A percentile compares a stretch with the other conserved stretches of the same genome.
Evolutionary conservation across 2,797 vertebrate species (phyloP).

Genomic region (Mormyrus proboscirostris): DNA sequence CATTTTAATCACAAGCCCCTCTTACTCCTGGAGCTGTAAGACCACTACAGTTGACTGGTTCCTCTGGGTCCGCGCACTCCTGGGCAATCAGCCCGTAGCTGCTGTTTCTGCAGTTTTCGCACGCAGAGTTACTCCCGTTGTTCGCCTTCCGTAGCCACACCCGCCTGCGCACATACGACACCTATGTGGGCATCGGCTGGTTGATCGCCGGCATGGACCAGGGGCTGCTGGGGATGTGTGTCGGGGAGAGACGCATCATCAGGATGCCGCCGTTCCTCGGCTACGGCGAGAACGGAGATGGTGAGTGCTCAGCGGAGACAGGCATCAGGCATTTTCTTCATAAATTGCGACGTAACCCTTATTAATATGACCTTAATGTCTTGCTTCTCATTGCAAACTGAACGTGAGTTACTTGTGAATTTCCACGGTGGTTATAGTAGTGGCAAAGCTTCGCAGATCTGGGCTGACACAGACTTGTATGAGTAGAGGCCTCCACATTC

Average conservation of each 20-base stretch:
- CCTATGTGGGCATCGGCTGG: slow-evolving; percentile 96
- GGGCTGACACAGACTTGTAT: slow-evolving; percentile 65
- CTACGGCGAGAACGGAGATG: slow-evolving; percentile 91
- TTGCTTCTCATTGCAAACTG: not conserved
- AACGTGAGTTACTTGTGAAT: not conserved
- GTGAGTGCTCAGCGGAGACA: slow-evolving; percentile 50
- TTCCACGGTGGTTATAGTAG: not conserved
- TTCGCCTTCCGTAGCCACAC: slow-evolving; percentile 68
- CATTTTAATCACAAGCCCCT: not conserved
- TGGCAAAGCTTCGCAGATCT: not conserved
- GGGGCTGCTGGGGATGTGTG: slow-evolving; percentile 92
- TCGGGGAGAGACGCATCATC: slow-evolving; percentile 85
- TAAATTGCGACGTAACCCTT: not conserved
- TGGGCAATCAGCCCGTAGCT: not conserved
- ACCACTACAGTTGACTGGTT: not conserved
- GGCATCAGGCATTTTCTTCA: not conserved
- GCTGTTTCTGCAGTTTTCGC: not conserved
- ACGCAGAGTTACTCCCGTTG: not conserved
- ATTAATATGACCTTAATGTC: not conserved
- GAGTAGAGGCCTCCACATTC: slow-evolving; percentile 53
- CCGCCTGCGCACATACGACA: slow-evolving; percentile 89
- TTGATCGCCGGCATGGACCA: slow-evolving; percentile 96
- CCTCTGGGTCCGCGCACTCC: not conserved
- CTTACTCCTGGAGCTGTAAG: not conserved
- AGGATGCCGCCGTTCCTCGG: slow-evolving; percentile 87